phyloP scores from a whole-genome alignment of 1,140 invertebrate genomes.

The Conopomorpha cramerella region DNA sequence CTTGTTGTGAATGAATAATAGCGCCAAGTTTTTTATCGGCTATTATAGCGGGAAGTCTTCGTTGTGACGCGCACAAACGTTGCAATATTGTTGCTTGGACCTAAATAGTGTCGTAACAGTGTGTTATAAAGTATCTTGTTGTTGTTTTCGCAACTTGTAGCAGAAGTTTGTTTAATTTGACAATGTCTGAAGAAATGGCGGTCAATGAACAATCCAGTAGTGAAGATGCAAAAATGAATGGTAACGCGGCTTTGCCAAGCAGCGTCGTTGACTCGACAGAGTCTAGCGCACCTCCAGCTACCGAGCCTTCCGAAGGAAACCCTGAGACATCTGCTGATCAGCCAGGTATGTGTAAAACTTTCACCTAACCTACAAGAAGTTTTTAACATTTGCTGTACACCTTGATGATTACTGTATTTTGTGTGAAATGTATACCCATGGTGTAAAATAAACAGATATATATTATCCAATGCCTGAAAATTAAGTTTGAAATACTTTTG shows the following conservation, averaged over 20 bases:
- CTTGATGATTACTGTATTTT: too few species aligned
- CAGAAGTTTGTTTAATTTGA: conserved; percentile 41
- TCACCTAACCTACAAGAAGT: conserved; percentile 41
- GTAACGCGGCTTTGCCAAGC: conserved; percentile 7
- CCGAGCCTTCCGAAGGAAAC: conserved; percentile 16
- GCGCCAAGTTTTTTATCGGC: conserved; percentile 24
- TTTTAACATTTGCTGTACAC: too few species aligned
- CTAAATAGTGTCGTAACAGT: conserved; percentile 31
- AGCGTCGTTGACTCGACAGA: conserved; percentile 9
- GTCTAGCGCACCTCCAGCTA: conserved; percentile 1
- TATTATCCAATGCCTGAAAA: too few species aligned
- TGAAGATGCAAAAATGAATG: conserved; percentile 23
- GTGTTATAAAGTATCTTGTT: conserved; percentile 44
- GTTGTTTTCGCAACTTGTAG: conserved; percentile 35
- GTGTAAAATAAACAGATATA: too few species aligned
- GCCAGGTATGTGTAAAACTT: too few species aligned
- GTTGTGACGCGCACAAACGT: conserved; percentile 47
- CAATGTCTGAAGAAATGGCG: conserved; percentile 57
- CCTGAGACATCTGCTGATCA: too few species aligned
- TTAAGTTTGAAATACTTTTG: too few species aligned
- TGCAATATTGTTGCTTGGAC: conserved; percentile 26
- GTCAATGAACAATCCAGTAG: conserved; percentile 39
- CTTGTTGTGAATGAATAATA: conserved; percentile 12
- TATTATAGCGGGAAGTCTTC: conserved; percentile 54
- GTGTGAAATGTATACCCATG: too few species aligned